Evolutionary conservation across 2,113 vertebrate genomes (phyloP), one percentile per base, ranked within the genome.

Genomic region (Nycticorax nycticorax): DNA sequence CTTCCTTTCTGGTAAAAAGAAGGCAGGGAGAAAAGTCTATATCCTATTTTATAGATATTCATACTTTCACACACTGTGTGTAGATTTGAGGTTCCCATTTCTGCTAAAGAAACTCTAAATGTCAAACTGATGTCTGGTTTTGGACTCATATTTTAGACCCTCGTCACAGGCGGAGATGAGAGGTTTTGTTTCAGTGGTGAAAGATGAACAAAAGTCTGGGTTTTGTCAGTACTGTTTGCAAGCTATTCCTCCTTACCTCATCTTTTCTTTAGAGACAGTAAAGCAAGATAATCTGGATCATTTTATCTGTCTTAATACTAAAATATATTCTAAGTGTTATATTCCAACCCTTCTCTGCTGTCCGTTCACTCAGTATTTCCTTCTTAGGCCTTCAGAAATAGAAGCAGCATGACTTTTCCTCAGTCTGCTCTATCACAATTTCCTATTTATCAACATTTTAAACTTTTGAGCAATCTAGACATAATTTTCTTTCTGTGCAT

Each of bases 121-220:
- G 39, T 72, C 77, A 81, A 75, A 72, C 12, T 53, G 11, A 15
- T 72, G 41, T 9, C 45, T 91, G 62, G 39, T 56, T 94, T 72
- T 92, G 39, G 63, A 14, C 2, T 9, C 47, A 47, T n/a, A 39
- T 60, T 90, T 83, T 56, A 77, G 28, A 88, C 17, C 7, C 45
- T 57, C 0, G 0, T 30, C 41, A 18, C 15, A 41, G 45, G 28
- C 2, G 4, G 21, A 78, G 8, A 52, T 32, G 27, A 87, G 64
- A 85, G 32, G 17, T 33, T 23, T 5, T 81, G 41, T 43, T 87
- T 37, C 71, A 60, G 0, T 18, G 16, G 32, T 68, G 41, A 88
- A 37, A 47, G 33, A 24, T 1, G 7, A 81, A 47, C 13, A 47
- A 82, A 64, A 9, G 8, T 7, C 45, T 50, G 18, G 2, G 0